Conservation (phyloP, 2,888 invertebrate genomes). For the Dynastes grantii region DNA sequence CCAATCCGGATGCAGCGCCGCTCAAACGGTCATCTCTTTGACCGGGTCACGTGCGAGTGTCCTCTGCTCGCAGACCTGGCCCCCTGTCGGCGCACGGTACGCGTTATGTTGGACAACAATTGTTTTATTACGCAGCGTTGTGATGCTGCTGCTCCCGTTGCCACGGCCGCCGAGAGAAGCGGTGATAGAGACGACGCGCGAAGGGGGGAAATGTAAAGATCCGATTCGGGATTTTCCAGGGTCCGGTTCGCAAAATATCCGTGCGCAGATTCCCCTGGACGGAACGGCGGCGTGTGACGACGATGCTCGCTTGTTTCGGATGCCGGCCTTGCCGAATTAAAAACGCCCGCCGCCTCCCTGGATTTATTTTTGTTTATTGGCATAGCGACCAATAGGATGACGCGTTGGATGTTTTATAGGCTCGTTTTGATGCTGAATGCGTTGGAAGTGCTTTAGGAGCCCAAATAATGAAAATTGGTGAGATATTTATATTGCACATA, state of each 20-base stretch:
- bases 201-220: constrained; percentile 33
- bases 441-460: neutral
- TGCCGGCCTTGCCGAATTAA: constrained; percentile 29
- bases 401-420: neutral
- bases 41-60: constrained; percentile 51
- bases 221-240: constrained; percentile 15
- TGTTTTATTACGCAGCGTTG: constrained; percentile 46
- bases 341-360: constrained; percentile 19
- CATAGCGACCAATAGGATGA: constrained; percentile 13
- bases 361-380: constrained; percentile 22
- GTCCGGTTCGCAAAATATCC: neutral
- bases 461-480: neutral
- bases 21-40: constrained; percentile 57
- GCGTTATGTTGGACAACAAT: constrained; percentile 45
- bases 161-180: too few relatives aligned
- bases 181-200: neutral
- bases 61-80: constrained; percentile 45
- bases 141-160: neutral
- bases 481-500: neutral
- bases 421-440: neutral
- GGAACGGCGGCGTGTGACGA: neutral
- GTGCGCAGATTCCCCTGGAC: constrained; percentile 18
- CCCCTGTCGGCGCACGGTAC: constrained; percentile 21
- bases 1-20: constrained; percentile 58
- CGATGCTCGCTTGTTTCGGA: neutral